These are phyloP conservation scores for Hirtodrosophila alboralis DNA, from an alignment of 2,888 invertebrate species.

Conservation along the genomic window DNA sequence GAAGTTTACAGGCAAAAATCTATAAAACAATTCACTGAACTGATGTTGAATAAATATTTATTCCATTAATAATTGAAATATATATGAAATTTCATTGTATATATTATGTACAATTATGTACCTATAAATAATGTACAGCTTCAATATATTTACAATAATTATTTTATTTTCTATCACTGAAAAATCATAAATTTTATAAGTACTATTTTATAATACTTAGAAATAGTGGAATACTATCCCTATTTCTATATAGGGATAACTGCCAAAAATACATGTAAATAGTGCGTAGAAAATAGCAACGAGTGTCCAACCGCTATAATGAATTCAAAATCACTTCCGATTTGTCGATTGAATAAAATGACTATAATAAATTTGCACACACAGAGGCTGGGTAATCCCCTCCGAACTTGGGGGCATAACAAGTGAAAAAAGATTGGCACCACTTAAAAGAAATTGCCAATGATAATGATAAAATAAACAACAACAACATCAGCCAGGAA, in stretches of 20 bases:
- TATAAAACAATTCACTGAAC: no score
- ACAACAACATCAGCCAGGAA: conserved; percentile 48
- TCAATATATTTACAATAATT: no score
- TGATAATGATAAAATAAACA: conserved; percentile 81
- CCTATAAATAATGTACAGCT: no score
- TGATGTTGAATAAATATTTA: no score
- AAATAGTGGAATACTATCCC: no score
- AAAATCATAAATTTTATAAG: no score
- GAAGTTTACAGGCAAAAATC: no score
- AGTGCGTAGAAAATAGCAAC: neutral
- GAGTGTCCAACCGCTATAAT: conserved; percentile 62
- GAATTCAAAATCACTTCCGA: conserved; percentile 81
- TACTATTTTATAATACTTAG: no score
- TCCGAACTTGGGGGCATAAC: conserved; percentile 58
- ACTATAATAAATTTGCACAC: conserved; percentile 76
- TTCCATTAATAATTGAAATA: no score
- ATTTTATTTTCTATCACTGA: no score
- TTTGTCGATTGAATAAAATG: conserved; percentile 83
- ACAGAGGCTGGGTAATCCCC: conserved; percentile 65
- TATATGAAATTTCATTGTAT: no score
- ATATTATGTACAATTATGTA: no score
- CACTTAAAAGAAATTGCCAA: conserved; percentile 81
- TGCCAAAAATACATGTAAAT: neutral
- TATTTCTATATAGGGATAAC: neutral
- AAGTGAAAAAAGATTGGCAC: conserved; percentile 81